These are phyloP conservation scores for Coptodon bakossiorum DNA, from an alignment of 2,113 vertebrate species.

Conservation along the genomic window DNA sequence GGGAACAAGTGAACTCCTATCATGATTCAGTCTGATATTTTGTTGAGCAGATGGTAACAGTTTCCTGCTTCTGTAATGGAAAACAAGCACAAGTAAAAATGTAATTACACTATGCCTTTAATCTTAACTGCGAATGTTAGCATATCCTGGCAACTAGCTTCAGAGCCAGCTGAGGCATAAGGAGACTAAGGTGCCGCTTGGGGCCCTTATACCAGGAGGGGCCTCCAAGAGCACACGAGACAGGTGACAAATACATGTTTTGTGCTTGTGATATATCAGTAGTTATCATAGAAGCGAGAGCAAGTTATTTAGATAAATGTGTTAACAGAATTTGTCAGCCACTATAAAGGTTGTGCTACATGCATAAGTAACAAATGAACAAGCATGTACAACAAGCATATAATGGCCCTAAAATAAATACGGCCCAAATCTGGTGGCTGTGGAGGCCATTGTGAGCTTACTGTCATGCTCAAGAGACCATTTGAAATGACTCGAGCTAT, in stretches of 20 bases:
- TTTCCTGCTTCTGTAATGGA: neutral
- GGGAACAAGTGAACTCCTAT: neutral
- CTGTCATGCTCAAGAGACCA: neutral
- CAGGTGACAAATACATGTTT: neutral
- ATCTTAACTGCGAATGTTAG: neutral
- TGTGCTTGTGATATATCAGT: neutral
- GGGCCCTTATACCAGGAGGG: neutral
- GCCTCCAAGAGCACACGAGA: neutral
- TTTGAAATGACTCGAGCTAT: neutral
- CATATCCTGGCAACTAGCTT: neutral
- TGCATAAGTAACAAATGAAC: neutral
- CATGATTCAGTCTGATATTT: neutral
- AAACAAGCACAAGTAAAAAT: neutral
- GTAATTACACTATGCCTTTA: neutral
- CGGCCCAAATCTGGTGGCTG: neutral
- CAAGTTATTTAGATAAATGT: neutral
- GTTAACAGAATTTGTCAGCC: neutral
- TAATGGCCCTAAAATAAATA: neutral
- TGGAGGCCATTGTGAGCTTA: neutral
- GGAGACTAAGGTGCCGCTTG: neutral
- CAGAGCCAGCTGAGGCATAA: neutral
- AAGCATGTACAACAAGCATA: neutral
- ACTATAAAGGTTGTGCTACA: neutral
- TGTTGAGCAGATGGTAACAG: neutral
- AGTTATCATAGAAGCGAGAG: neutral